A percentile compares a stretch with the other conserved stretches of the same genome.
Evolutionary conservation across 2,888 invertebrate species (phyloP).

Genomic region (Himalopsyche kuldschensis): DNA sequence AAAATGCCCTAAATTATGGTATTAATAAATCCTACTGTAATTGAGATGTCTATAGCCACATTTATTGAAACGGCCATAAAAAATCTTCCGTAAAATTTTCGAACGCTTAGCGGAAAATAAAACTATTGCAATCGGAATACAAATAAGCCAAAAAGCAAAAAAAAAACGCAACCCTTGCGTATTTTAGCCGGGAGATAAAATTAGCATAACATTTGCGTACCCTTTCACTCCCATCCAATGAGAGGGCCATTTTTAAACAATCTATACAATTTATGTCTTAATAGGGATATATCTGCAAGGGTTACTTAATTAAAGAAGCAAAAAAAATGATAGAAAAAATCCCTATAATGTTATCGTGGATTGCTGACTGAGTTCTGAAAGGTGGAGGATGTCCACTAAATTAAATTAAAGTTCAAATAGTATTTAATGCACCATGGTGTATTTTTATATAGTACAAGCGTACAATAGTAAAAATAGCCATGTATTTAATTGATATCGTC

Average conservation of each 20-base stretch:
- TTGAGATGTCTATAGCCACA: too few relatives aligned
- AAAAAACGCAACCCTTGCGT: background rate
- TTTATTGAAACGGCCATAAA: too few relatives aligned
- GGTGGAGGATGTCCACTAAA: too few relatives aligned
- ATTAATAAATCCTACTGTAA: too few relatives aligned
- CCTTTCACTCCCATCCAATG: slow-evolving; percentile 27
- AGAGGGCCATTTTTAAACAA: slow-evolving; percentile 34
- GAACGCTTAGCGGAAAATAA: background rate
- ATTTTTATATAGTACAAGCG: too few relatives aligned
- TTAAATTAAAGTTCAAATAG: too few relatives aligned
- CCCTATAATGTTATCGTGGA: background rate
- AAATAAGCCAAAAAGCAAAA: background rate
- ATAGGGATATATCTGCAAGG: slow-evolving; percentile 24
- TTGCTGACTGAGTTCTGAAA: too few relatives aligned
- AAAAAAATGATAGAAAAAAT: slow-evolving; percentile 33
- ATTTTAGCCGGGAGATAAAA: slow-evolving; percentile 19
- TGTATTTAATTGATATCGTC: too few relatives aligned
- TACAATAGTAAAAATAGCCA: too few relatives aligned
- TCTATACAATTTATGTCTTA: slow-evolving; percentile 30
- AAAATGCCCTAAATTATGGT: too few relatives aligned
- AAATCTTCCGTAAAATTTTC: too few relatives aligned
- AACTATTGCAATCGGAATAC: background rate
- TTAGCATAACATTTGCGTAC: slow-evolving; percentile 38
- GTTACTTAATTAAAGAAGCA: slow-evolving; percentile 23
- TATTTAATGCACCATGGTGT: too few relatives aligned